Conservation (phyloP, 2,797 vertebrate species). For the Loris lydekkerianus region DNA sequence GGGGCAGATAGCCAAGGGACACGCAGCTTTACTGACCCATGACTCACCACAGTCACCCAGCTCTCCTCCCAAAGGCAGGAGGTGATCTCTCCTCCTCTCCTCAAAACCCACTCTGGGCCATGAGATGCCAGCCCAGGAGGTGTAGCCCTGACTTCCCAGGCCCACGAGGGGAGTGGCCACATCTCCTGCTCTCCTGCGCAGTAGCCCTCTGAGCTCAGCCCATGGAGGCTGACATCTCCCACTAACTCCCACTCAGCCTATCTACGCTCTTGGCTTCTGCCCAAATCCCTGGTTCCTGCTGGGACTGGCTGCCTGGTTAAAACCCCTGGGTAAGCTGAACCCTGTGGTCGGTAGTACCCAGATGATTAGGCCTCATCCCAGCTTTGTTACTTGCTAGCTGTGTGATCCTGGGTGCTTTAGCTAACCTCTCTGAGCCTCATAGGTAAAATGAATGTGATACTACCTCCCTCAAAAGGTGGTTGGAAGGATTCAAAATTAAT, state of each 20-base stretch:
- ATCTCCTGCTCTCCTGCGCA: neutral
- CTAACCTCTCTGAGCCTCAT: neutral
- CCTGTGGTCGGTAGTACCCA: neutral
- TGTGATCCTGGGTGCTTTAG: neutral
- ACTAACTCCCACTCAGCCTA: neutral
- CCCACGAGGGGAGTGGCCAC: neutral
- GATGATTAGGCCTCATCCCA: neutral
- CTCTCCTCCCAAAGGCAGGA: neutral
- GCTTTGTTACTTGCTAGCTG: neutral
- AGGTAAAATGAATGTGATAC: neutral
- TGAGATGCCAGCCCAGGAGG: neutral
- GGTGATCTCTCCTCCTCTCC: neutral
- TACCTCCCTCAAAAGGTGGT: neutral
- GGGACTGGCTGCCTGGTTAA: neutral
- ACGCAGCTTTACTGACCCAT: no score
- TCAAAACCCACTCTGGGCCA: neutral
- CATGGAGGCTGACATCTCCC: neutral
- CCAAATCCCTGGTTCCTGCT: neutral
- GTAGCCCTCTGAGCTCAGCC: neutral
- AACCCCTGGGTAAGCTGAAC: neutral
- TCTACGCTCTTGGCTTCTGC: neutral
- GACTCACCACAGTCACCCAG: neutral
- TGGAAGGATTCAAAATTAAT: neutral
- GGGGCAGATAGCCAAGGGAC: neutral
- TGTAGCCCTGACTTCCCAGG: fast-evolving